Evolutionary conservation across 2,797 vertebrate species (phyloP).

Genomic region (Xerus rutilus): DNA sequence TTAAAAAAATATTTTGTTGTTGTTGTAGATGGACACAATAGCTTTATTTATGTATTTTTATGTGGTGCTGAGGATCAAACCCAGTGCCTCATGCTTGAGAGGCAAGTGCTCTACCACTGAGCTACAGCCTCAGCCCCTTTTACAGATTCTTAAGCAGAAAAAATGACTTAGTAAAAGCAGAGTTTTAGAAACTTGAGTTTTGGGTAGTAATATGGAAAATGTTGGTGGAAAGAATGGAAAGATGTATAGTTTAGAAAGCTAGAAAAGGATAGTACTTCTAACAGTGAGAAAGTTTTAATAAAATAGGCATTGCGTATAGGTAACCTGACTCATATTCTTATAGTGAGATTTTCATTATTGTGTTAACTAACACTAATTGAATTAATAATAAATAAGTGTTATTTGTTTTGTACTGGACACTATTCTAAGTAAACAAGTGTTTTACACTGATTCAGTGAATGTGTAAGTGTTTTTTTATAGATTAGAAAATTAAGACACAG

Average conservation of each 20-base stretch:
- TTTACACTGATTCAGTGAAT: background rate
- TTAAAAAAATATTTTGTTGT: too few relatives aligned
- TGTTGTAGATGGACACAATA: too few relatives aligned
- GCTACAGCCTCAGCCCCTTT: background rate
- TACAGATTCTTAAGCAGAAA: background rate
- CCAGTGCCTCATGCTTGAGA: too few relatives aligned
- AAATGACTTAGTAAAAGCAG: background rate
- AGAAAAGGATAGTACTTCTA: background rate
- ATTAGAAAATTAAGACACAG: background rate
- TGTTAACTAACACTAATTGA: slow-evolving; percentile 7
- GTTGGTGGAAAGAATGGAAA: background rate
- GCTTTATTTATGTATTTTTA: too few relatives aligned
- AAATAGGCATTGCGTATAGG: background rate
- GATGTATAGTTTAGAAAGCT: background rate
- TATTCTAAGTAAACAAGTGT: background rate
- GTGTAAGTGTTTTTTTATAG: background rate
- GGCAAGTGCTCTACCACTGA: too few relatives aligned
- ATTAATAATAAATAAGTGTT: background rate
- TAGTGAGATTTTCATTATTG: background rate
- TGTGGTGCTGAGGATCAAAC: too few relatives aligned
- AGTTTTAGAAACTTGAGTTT: slow-evolving; percentile 26
- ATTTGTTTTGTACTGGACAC: background rate
- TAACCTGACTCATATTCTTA: background rate
- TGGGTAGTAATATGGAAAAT: background rate
- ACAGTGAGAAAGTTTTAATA: background rate